Evolutionary conservation across 2,113 vertebrate genomes (phyloP).

Genomic region (Macaca fascicularis): DNA sequence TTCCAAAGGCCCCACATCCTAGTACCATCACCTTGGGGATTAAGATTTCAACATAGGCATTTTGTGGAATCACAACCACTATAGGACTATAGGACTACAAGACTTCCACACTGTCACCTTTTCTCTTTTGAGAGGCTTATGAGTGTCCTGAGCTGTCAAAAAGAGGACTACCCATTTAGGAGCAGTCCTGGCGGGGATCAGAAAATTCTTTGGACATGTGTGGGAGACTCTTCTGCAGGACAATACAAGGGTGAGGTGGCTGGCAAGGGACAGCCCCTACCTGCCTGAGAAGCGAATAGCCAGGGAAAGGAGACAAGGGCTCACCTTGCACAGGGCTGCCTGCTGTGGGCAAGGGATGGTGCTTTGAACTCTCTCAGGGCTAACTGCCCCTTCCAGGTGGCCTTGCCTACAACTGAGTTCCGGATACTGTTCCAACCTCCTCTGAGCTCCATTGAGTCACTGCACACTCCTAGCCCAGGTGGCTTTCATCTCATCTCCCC

Average conservation of each 20-base stretch:
- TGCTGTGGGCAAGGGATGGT: not conserved
- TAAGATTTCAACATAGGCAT: not conserved
- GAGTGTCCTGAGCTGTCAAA: not conserved
- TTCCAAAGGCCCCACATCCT: not conserved
- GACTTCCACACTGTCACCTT: not conserved
- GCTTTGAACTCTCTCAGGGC: not conserved
- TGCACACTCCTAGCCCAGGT: no score
- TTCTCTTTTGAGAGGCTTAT: not conserved
- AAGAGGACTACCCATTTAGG: not conserved
- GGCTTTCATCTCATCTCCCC: not conserved
- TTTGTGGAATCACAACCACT: no score
- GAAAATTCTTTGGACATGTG: no score
- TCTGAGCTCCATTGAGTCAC: not conserved
- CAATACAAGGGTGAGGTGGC: not conserved
- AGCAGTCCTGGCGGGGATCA: not conserved
- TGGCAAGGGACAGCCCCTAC: no score
- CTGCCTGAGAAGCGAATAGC: not conserved
- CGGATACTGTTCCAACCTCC: not conserved
- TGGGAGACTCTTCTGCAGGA: not conserved
- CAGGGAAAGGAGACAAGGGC: not conserved
- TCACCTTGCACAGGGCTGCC: not conserved
- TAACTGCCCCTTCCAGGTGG: not conserved
- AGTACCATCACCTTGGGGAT: no score
- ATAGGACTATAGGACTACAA: not conserved
- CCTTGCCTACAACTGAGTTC: not conserved